phyloP scores from a whole-genome alignment of 2,113 vertebrate genomes.

The Datnioides undecimradiatus region DNA sequence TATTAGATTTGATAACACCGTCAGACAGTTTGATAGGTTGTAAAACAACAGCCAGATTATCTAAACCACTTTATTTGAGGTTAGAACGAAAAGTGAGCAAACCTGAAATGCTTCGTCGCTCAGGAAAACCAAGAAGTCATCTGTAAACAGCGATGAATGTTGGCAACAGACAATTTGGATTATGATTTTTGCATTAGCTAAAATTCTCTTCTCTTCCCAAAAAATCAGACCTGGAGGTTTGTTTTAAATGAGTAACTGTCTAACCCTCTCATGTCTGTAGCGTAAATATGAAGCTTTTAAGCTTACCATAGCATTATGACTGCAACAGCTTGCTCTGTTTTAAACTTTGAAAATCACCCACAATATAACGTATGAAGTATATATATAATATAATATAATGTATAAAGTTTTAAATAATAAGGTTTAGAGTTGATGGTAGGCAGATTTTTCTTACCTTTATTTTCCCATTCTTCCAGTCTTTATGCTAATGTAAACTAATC shows the following conservation, averaged over 20 bases:
- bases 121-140: neutral
- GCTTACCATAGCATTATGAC: too few species aligned
- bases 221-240: too few species aligned
- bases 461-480: neutral
- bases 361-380: neutral
- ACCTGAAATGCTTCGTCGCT: neutral
- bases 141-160: conserved; percentile 3
- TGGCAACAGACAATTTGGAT: neutral
- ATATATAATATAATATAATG: too few species aligned
- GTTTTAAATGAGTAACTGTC: neutral
- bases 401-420: neutral
- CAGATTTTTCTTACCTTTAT: too few species aligned
- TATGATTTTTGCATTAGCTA: neutral
- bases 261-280: neutral
- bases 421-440: neutral
- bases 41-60: conserved; percentile 11
- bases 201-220: neutral
- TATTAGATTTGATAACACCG: conserved; percentile 11
- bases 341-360: neutral
- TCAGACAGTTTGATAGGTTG: neutral
- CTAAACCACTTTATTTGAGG: neutral
- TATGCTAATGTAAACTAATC: neutral
- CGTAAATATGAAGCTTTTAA: neutral
- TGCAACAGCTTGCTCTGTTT: neutral
- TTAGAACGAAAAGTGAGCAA: neutral